Evolutionary conservation across 2,113 vertebrate species (phyloP), one percentile per base, ranked within the genome.

Genomic region (Periophthalmus modestus): DNA sequence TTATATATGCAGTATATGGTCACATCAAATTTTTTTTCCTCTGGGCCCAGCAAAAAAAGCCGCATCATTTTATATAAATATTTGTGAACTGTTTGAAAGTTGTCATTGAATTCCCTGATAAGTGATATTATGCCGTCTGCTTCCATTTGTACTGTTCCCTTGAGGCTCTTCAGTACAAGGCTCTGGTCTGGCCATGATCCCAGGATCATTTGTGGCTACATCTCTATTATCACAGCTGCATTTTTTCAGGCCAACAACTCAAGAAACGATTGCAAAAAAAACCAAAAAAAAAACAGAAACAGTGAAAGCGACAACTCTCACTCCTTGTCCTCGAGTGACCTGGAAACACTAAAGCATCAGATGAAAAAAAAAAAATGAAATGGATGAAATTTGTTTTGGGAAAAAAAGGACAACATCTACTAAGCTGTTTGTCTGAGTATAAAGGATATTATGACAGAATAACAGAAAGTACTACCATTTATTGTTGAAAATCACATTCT

Each of bases 211-310:
- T 75, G 52, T 55, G 52, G 52, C 19, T 21, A 55, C 52, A 55
- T 55, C n/a, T 55, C 52, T 21, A 55, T 55, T 55, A 55, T 55
- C 52, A n/a, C 39, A 21, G 36, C n/a, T 5, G 19, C 69, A 62
- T 68, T 50, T 57, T n/a, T 85, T 57, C 1, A 3, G 62, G 72
- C 80, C 72, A 78, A 46, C 15, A 39, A 66, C 66, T 77, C 52
- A 63, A 69, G 54, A n/a, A 36, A 43, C 10, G 1, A 54, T n/a
- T 71, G 61, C 0, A 39, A 10, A 54, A 33, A n/a, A n/a, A n/a
- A n/a, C n/a, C n/a, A 57, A 33, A 54, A 19, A 10, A 54, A 33
- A 57, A 33, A 55, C 7, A 55, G 50, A 33, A 48, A 57, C 18
- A 46, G 57, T 19, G 47, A 61, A 58, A 54, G 57, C 48, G 28